These are phyloP conservation scores for Phrynocephalus versicolor DNA, from an alignment of 2,113 vertebrate species.

Conservation along the genomic window DNA sequence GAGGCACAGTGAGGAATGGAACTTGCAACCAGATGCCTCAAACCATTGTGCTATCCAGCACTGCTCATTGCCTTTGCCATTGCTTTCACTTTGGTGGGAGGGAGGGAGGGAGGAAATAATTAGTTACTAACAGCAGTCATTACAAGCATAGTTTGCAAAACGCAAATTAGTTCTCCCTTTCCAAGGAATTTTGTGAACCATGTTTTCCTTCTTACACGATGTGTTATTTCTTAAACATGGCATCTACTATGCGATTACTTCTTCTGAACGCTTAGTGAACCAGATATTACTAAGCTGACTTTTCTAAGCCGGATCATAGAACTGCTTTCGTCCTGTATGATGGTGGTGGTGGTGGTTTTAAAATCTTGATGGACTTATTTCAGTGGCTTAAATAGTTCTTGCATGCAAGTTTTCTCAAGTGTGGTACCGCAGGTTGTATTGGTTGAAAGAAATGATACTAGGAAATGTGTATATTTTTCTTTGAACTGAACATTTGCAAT, in stretches of 20 bases:
- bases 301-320: conserved; percentile 5
- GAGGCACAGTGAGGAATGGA: no score
- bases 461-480: not conserved
- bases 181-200: not conserved
- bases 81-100: no score
- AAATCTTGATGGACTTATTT: not conserved
- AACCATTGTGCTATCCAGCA: no score
- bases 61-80: no score
- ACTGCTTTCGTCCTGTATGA: fast-evolving
- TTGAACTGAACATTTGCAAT: not conserved
- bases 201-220: not conserved
- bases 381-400: not conserved
- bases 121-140: no score
- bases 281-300: not conserved
- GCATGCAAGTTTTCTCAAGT: not conserved
- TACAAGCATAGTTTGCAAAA: no score
- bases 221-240: not conserved
- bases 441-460: not conserved
- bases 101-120: no score
- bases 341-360: no score
- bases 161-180: no score
- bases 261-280: not conserved
- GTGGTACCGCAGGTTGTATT: not conserved
- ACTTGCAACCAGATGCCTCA: no score
- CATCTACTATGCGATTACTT: not conserved